Base-by-base conservation (phyloP, 2,113 vertebrate genomes). In the Camelus bactrianus region DNA sequence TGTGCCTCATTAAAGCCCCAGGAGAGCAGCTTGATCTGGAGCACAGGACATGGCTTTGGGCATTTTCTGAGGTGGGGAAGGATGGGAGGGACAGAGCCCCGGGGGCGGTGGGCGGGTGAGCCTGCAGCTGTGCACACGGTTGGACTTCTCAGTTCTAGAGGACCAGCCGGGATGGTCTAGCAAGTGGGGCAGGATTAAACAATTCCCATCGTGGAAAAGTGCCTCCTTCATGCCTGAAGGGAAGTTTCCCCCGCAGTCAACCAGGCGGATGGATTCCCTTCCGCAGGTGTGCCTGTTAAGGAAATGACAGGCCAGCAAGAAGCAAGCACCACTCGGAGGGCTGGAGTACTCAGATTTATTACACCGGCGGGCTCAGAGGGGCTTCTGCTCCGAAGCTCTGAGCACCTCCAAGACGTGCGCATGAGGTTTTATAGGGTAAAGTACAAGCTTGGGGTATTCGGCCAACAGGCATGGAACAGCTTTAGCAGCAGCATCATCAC, bases 41-140 rank as follows among this genome's bases (percentile, higher is more conserved):
- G 32, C 64, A 42, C 69, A 5, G 75, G 42, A 89, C 64, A 46
- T 58, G 50, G 77, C n/a, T 76, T 6, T 48, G 38, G 75, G 30
- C 50, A 1, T 76, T 76, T 83, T 62, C 26, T 42, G 80, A 84
- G n/a, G 7, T 35, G 14, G n/a, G 38, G 32, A 26, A 6, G 88
- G 10, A 4, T 2, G 12, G 5, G 60, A 19, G 32, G 60, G 13
- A 65, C 60, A 10, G 48, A 1, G 48, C 0, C 0, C 16, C 0
- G 15, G 76, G 16, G 12, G 22, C 65, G 20, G 5, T 56, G 22
- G 3, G 24, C 15, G 22, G 5, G 52, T 42, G 54, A 26, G 79
- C 30, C 42, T 20, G 35, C 48, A 8, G 56, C 46, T 87, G 8
- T 77, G 83, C n/a, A 60, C 81, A 52, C 32, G 0, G 5, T 3